These are phyloP conservation scores for Trachelus tabidus DNA, from an alignment of 2,888 invertebrate species.

Conservation along the genomic window DNA sequence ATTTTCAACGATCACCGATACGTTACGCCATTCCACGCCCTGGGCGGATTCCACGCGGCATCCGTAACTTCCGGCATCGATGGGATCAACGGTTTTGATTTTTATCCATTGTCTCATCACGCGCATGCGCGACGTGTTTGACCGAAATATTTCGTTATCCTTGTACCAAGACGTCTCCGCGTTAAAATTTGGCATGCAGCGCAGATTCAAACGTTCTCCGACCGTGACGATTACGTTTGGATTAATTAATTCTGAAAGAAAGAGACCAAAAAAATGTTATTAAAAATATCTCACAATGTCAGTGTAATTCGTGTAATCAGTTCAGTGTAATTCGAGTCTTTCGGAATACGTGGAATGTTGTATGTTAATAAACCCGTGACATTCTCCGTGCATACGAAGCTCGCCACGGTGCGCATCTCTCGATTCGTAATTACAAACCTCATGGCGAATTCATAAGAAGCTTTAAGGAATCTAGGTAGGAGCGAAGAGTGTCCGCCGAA, in stretches of 20 bases:
- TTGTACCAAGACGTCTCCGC: constrained; percentile 54
- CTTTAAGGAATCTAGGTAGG: background rate
- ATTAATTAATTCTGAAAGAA: constrained; percentile 44
- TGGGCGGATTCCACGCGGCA: constrained; percentile 41
- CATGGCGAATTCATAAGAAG: background rate
- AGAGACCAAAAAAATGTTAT: too few relatives aligned
- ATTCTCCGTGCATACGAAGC: too few relatives aligned
- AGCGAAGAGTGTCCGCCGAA: background rate
- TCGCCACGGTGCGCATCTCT: too few relatives aligned
- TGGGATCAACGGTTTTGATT: constrained; percentile 43
- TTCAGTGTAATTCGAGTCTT: too few relatives aligned
- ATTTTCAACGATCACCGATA: constrained; percentile 48
- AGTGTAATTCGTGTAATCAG: too few relatives aligned
- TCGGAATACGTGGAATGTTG: too few relatives aligned
- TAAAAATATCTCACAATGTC: too few relatives aligned
- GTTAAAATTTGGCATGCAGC: constrained; percentile 43
- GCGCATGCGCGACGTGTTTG: constrained; percentile 41
- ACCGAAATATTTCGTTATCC: constrained; percentile 39
- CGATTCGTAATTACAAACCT: background rate
- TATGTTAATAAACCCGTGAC: too few relatives aligned
- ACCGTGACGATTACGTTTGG: constrained; percentile 40
- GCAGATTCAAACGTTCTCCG: constrained; percentile 53
- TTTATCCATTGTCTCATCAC: constrained; percentile 48
- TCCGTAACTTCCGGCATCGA: constrained; percentile 54
- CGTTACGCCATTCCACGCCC: constrained; percentile 50